Evolutionary conservation across 1,140 invertebrate species (phyloP).

Genomic region (Elymnias hypermnestra): DNA sequence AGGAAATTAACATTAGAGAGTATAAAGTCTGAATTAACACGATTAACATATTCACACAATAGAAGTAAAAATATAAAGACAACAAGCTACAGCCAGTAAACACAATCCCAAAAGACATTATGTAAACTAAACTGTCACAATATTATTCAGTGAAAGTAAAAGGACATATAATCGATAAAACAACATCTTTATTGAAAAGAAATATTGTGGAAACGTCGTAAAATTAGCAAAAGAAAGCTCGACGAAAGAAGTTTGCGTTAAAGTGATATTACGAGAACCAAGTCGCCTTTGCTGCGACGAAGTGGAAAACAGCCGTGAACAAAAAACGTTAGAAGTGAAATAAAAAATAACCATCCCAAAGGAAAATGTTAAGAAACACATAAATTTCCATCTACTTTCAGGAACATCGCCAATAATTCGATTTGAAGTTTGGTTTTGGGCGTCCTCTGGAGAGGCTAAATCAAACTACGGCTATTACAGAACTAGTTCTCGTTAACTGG

Average conservation of each 20-base stretch:
- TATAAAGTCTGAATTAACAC: no score
- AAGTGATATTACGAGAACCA: conserved; percentile 1
- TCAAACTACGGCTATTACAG: conserved; percentile 22
- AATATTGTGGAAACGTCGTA: conserved; percentile 2
- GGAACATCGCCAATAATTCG: conserved; percentile 18
- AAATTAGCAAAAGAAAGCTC: neutral
- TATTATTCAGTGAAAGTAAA: neutral
- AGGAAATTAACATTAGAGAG: no score
- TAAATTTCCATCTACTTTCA: conserved; percentile 15
- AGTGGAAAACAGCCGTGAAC: conserved; percentile 8
- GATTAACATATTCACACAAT: no score
- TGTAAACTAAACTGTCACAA: no score
- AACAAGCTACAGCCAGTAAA: no score
- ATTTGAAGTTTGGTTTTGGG: conserved; percentile 20
- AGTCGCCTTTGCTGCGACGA: conserved; percentile 6
- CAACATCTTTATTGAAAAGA: neutral
- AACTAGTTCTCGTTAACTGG: conserved; percentile 18
- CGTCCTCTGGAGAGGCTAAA: conserved; percentile 14
- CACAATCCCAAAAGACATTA: no score
- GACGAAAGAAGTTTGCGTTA: neutral
- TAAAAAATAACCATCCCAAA: conserved; percentile 5
- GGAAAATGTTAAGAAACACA: conserved; percentile 12
- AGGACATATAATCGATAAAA: neutral
- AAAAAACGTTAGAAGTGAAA: neutral
- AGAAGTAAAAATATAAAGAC: no score